Evolutionary conservation across 2,113 vertebrate species (phyloP).

Genomic region (Leucopsar rothschildi): DNA sequence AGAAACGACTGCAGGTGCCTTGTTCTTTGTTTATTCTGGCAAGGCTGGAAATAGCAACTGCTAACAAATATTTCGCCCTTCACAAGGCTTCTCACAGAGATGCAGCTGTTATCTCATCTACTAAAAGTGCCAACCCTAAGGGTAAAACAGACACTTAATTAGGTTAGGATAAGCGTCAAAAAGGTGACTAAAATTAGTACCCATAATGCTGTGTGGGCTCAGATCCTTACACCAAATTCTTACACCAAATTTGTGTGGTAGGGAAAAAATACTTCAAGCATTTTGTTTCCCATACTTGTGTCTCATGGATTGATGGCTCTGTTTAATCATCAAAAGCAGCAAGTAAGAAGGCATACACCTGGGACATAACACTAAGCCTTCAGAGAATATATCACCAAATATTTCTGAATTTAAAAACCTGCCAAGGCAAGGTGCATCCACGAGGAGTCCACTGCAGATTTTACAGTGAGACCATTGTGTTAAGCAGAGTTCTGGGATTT

Average conservation of each 20-base stretch:
- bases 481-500: background rate
- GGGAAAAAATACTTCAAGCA: background rate
- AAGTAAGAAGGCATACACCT: background rate
- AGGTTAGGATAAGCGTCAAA: slow-evolving; percentile 46
- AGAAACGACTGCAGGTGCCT: slow-evolving; percentile 55
- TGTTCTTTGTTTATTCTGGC: slow-evolving; percentile 51
- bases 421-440: background rate
- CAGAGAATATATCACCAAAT: background rate
- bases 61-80: slow-evolving; percentile 62
- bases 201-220: background rate
- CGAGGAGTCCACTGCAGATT: background rate
- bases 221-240: background rate
- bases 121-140: slow-evolving; percentile 37
- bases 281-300: background rate
- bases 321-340: background rate
- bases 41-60: slow-evolving; percentile 58
- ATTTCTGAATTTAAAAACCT: background rate
- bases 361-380: background rate
- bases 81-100: slow-evolving; percentile 29
- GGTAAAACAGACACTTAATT: slow-evolving; percentile 49
- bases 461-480: background rate
- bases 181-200: slow-evolving; percentile 28
- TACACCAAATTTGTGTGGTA: background rate
- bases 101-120: slow-evolving; percentile 62
- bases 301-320: background rate